These are phyloP conservation scores for Pseudorhombus dupliciocellatus DNA, from an alignment of 2,113 vertebrate species.

Conservation along the genomic window DNA sequence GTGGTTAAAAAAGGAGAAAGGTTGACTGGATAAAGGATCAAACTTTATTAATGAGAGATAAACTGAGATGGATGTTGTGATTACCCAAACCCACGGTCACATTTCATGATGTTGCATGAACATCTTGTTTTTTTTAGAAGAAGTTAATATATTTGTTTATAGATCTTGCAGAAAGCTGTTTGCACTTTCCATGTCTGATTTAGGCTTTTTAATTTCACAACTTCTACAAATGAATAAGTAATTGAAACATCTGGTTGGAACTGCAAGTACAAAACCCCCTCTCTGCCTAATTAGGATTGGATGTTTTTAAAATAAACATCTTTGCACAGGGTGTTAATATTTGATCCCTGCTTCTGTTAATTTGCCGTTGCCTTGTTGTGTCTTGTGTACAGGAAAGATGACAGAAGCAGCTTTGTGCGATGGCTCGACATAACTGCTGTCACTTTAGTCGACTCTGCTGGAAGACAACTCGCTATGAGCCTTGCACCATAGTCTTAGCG, in stretches of 20 bases:
- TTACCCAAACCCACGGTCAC: background rate
- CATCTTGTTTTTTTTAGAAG: background rate
- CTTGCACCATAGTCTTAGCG: slow-evolving; percentile 18
- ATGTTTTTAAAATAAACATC: background rate
- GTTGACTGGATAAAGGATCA: too few relatives aligned
- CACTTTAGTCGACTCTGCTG: slow-evolving; percentile 18
- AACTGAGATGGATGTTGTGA: too few relatives aligned
- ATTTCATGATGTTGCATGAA: background rate
- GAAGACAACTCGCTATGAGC: slow-evolving; percentile 18
- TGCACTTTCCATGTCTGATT: background rate
- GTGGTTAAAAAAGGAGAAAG: too few relatives aligned
- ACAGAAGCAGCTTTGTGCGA: slow-evolving; percentile 64
- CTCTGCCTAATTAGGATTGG: background rate
- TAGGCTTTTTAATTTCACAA: background rate
- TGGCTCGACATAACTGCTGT: slow-evolving; percentile 26
- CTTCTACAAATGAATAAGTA: background rate
- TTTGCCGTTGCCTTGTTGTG: slow-evolving; percentile 12
- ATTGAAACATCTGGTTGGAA: background rate
- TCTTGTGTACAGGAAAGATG: slow-evolving; percentile 18
- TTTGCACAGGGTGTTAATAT: background rate
- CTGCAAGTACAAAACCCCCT: background rate
- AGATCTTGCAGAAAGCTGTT: background rate
- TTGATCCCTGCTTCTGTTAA: slow-evolving; percentile 6
- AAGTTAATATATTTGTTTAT: background rate
- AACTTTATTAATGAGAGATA: too few relatives aligned